A percentile compares a stretch with the other conserved stretches of the same genome.
Conservation (phyloP, 2,888 invertebrate species). For the Zygaena filipendulae region DNA sequence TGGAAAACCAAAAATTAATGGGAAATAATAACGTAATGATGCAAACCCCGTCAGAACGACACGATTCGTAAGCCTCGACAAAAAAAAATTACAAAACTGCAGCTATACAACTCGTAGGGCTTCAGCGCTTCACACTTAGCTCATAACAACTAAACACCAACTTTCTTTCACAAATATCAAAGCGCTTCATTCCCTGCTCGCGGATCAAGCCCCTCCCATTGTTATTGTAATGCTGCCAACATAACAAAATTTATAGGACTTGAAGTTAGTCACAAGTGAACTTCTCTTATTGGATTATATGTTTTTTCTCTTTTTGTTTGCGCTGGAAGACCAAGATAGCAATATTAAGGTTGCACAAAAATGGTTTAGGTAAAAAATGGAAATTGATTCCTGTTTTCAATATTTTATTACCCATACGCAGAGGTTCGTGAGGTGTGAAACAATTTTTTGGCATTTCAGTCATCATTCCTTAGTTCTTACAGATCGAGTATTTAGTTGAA, state of each 20-base stretch:
- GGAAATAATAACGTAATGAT: constrained; percentile 30
- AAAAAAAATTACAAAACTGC: constrained; percentile 60
- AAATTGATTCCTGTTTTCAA: no score
- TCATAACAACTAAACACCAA: no score
- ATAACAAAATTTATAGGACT: constrained; percentile 44
- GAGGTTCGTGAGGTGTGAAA: no score
- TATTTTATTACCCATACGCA: no score
- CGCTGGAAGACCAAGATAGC: no score
- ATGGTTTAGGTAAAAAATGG: no score
- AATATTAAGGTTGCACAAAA: no score
- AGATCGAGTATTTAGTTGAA: no score
- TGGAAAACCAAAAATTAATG: constrained; percentile 25
- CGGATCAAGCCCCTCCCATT: constrained; percentile 39
- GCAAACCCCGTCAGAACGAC: constrained; percentile 36
- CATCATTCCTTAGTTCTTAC: no score
- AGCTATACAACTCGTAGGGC: constrained; percentile 21
- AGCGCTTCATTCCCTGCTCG: constrained; percentile 34
- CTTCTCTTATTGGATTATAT: no score
- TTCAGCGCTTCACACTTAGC: constrained; percentile 24
- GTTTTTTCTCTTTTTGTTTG: no score
- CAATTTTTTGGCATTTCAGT: no score
- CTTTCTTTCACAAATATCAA: constrained; percentile 8
- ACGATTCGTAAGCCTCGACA: constrained; percentile 49
- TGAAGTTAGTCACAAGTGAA: constrained; percentile 35
- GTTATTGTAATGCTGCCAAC: constrained; percentile 66